Conservation (phyloP, 1,140 invertebrate species). For the Caenorhabditis remanei region DNA sequence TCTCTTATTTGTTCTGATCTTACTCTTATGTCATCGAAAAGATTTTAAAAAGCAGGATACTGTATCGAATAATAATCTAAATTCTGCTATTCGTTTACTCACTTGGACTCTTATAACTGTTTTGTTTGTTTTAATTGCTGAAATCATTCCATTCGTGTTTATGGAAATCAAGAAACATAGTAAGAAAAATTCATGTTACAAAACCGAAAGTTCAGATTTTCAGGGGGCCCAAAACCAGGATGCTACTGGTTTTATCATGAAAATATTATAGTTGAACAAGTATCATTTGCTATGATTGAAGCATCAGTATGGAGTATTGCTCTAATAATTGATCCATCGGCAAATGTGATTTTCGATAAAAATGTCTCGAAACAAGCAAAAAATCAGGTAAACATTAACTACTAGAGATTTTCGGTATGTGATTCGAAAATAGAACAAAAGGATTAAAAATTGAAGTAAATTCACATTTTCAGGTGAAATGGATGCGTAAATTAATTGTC, state of each 20-base stretch:
- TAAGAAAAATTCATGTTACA: not conserved
- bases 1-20: conserved; percentile 7
- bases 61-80: not conserved
- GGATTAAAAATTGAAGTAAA: not conserved
- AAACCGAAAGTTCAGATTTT: too few species aligned
- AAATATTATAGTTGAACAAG: not conserved
- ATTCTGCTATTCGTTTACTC: not conserved
- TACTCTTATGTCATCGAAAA: conserved; percentile 5
- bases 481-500: not conserved
- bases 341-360: conserved; percentile 6
- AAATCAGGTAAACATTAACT: not conserved
- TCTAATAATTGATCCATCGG: not conserved
- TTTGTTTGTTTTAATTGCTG: not conserved
- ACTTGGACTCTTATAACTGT: conserved; percentile 8
- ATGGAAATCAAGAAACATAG: not conserved
- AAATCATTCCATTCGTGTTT: not conserved
- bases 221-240: not conserved
- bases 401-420: too few species aligned
- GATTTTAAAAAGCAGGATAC: conserved; percentile 14
- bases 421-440: not conserved
- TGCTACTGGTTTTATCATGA: conserved; percentile 18
- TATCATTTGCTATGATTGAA: not conserved
- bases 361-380: conserved; percentile 1
- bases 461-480: not conserved
- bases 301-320: conserved; percentile 14